Base-by-base conservation (phyloP, 2,113 vertebrate genomes). In the Monopterus albus region DNA sequence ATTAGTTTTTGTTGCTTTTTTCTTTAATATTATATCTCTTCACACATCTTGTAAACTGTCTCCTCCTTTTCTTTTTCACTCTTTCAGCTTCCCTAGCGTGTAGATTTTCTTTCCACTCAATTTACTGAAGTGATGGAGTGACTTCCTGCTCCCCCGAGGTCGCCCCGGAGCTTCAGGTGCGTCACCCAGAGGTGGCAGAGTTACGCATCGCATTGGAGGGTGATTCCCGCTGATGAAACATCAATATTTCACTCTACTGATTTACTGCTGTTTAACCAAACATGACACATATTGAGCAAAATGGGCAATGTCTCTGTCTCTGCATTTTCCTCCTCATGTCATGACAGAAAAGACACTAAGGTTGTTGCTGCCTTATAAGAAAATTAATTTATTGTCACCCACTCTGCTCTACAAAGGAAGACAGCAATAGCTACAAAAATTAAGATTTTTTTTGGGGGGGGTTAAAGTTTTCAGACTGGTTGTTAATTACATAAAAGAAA, bases 251-350 rank as follows among this genome's bases (percentile, higher is more conserved):
- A 70, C 78, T 60, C 45, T 12, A 57, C 72, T 71, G 81, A 85
- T 86, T 88, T 79, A 75, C 66, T 83, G 79, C 80, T 12, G 29
- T 87, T 86, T 90, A 87, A 88, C 86, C 83, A 88, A 86, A 91
- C 82, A 81, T 82, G 87, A 83, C 86, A 88, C 72, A 69, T 82
- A 87, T 83, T 47, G 88, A 91, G 52, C 76, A 81, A 78, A 74
- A 20, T 25, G 50, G 73, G 38, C 14, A 61, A 85, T 5, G 69
- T 71, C 60, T 72, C 21, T 8, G 51, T 47, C 42, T 52, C 50
- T 71, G 42, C 47, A 28, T 23, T 81, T 66, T 74, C 52, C 38
- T 74, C 26, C 14, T 18, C 10, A 7, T 23, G 28, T 38, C 51
- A 69, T 58, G 63, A 75, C 56, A 66, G 50, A 61, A 29, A n/a